Conservation (phyloP, 1,140 invertebrate genomes). For the Ctenoplectra terminalis region DNA sequence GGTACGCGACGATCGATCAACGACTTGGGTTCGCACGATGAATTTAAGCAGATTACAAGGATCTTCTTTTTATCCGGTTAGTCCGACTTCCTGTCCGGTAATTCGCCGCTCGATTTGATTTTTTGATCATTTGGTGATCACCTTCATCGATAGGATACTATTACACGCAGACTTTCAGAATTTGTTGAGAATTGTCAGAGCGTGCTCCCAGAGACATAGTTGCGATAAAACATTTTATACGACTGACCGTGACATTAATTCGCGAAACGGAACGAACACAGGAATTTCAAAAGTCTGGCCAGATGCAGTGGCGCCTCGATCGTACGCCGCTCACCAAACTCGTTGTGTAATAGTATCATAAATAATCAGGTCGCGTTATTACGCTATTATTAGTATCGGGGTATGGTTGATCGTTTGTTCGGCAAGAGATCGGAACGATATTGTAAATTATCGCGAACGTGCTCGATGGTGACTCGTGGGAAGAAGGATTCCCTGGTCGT, state of each 20-base stretch:
- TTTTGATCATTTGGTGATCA: background rate
- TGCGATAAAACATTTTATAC: background rate
- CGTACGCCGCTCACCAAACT: background rate
- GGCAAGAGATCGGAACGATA: slow-evolving; percentile 20
- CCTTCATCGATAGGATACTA: background rate
- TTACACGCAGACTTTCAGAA: background rate
- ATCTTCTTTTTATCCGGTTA: slow-evolving; percentile 10
- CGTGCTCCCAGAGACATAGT: background rate
- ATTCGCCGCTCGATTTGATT: background rate
- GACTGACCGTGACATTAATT: slow-evolving; percentile 26
- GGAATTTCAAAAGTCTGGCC: slow-evolving; percentile 22
- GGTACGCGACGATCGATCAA: slow-evolving; percentile 41
- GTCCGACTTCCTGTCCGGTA: background rate
- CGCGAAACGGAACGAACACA: background rate
- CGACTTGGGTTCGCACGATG: no score
- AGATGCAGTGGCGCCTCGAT: slow-evolving; percentile 11
- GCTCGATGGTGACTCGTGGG: background rate
- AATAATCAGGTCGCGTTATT: slow-evolving; percentile 37
- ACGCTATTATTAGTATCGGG: slow-evolving; percentile 30
- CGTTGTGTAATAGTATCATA: slow-evolving; percentile 36
- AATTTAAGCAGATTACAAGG: slow-evolving; percentile 2
- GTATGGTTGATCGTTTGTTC: background rate
- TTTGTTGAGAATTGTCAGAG: background rate
- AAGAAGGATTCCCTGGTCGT: background rate
- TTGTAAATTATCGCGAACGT: slow-evolving; percentile 8